Evolutionary conservation across 2,888 invertebrate genomes (phyloP), one percentile per base, ranked within the genome.

Genomic region (Yponomeuta cagnagella): DNA sequence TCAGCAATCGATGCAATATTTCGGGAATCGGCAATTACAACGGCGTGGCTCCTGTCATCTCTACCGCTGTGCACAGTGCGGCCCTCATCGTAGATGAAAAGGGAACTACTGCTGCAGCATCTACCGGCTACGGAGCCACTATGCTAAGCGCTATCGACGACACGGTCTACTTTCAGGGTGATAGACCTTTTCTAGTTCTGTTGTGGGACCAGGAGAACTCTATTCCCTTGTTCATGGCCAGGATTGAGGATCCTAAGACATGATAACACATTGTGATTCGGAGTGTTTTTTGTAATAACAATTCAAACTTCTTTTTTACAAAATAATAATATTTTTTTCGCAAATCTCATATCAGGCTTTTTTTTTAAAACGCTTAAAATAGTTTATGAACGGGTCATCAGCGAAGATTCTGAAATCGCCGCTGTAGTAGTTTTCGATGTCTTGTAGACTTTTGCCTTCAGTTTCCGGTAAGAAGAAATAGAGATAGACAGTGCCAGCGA

Each of bases 391-490:
- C 58, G 89, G 88, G 73, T 92, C 92, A 69, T 91, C 82, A 8
- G 92, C 91, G 68, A 92, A 92, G 63, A 80, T 86, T 75, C 79
- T 84, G 2, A 83, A 74, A 73, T 86, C 78, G 8, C 89, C 89
- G 43, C 79, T 81, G 74, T 90, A 93, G 73, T 84, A 88, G 0
- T 82, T 79, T 77, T 93, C 93, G 15, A 93, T 93, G 75, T 93
- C 92, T 78, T 90, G 88, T 12, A 93, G 82, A 0, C 87, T 81
- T 71, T 87, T 90, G 0, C 93, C 93, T 84, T 94, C 93, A 0
- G 94, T 94, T 79, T 94, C 93, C 52, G 93, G 93, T 73, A 94
- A 77, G 72, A 87, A 88, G 77, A 93, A 90, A 78, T 93, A 93
- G 4, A 93, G 80, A 73, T 89, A 93, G 10, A 93, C 75, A 2